A percentile compares a stretch with the other conserved stretches of the same genome.
phyloP scores from a whole-genome alignment of 2,888 invertebrate species.

The Saturnia pavonia region DNA sequence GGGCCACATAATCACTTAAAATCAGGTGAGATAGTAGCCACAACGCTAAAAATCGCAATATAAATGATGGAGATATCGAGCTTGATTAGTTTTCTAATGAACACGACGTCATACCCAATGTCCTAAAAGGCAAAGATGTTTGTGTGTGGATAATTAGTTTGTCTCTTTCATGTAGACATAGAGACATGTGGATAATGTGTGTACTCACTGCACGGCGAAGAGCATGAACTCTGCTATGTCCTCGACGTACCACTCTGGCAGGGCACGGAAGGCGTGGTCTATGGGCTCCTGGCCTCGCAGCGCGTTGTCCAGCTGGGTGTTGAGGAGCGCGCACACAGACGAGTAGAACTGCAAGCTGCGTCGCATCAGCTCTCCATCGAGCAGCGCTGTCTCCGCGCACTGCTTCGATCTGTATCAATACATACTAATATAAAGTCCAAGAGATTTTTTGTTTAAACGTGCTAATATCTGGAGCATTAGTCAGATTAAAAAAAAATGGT shows the following conservation, averaged over 20 bases:
- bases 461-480: no score
- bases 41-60: no score
- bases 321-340: conserved; percentile 90
- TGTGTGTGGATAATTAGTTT: no score
- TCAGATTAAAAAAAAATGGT: no score
- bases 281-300: conserved; percentile 68
- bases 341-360: conserved; percentile 94
- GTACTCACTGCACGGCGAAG: conserved; percentile 94
- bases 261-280: conserved; percentile 87
- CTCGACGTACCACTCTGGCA: conserved; percentile 99
- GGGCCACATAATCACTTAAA: no score
- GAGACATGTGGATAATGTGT: not conserved
- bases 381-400: conserved; percentile 94
- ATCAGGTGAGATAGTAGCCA: no score
- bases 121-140: no score
- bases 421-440: not conserved
- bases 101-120: no score
- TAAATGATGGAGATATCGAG: no score
- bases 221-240: conserved; percentile 98
- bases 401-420: conserved; percentile 87
- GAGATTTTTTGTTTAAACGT: no score
- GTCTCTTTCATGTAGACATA: not conserved
- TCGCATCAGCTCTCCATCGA: conserved; percentile 91
- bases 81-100: no score
- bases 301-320: conserved; percentile 85